Evolutionary conservation across 2,797 vertebrate genomes (phyloP), one percentile per base, ranked within the genome.

Genomic region (Tamandua tetradactyla): DNA sequence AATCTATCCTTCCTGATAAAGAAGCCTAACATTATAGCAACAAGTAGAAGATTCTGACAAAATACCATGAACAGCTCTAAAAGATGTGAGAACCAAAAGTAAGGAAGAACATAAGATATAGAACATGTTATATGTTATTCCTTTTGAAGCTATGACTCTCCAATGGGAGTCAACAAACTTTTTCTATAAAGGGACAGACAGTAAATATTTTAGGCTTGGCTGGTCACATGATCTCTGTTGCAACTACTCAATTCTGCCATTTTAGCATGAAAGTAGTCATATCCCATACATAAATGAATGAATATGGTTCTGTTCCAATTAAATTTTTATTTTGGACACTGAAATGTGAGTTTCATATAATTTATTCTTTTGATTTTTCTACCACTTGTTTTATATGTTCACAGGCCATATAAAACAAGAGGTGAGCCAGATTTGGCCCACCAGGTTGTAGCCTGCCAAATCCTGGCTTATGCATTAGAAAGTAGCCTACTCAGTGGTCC

Each of bases 331-430:
- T 75, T 61, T 76, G 27, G 25, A 80, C 49, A 42, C 27, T 62
- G 23, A 91, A 47, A 79, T 84, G 83, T 91, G 71, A 93, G 72
- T 91, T 96, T 87, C 52, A 83, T 72, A 9, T 68, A 61, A 88
- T 87, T 93, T 94, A 14, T 93, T 85, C n/a, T 55, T 91, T 76
- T 89, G 8, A 85, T 68, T 68, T 87, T 62, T 72, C n/a, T n/a
- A n/a, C n/a, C n/a, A n/a, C n/a, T 89, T 71, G 18, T 86, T 88
- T 85, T 85, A 14, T 86, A 84, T 72, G 64, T 49, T 90, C 83
- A 9, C 13, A 94, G 59, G n/a, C 27, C 79, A 79, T 88, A 40
- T 35, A 82, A 84, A 91, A 74, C n/a, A 83, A 44, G 69, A 80
- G 37, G 40, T 49, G 91, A 57, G 23, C 30, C 88, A 92, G 27